Base-by-base conservation (phyloP, 2,888 invertebrate genomes). In the Ophraella communa region DNA sequence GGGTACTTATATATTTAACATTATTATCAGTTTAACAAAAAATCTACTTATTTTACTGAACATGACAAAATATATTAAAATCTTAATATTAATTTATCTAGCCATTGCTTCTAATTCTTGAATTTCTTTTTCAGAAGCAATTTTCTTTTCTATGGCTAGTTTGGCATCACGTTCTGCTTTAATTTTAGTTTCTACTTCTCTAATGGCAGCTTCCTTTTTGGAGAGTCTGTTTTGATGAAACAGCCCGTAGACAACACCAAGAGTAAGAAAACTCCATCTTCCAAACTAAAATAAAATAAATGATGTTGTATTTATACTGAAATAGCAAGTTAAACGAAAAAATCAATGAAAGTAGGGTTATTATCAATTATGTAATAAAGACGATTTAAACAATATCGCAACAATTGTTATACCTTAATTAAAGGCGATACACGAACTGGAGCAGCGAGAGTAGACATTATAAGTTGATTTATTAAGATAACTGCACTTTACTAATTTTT, bases 351-450 rank as follows among this genome's bases (percentile, higher is more conserved):
- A 39, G 17, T 39, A 7, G 17, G 39, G 39, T 39, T 39, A 39
- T 17, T 14, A 2, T 39, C 17, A 39, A 39, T 39, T 39, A 39
- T 39, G 71, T 74, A 39, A 56, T 44, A 56, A 20, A 11, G 27
- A 24, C 35, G 24, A n/a, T 49, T 23, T 51, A 5, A 7, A 53
- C n/a, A 21, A 27, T 52, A 24, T 44, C 14, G 11, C 10, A 4
- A 17, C 14, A 17, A 24, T 7, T 17, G 2, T 27, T 11, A 58
- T 86, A 91, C 92, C 86, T 90, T 91, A 79, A 94, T 94, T 62
- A 93, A 82, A 56, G 94, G 93, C 55, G 93, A 92, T 71, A 94
- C 92, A 78, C 89, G 86, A 69, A 93, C 88, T 73, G 94, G 92
- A 76, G 91, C 85, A 80, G 86, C 86, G 73, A 84, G 75, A 73